These are phyloP conservation scores for Moxostoma hubbsi DNA, from an alignment of 2,797 vertebrate species.

Conservation along the genomic window DNA sequence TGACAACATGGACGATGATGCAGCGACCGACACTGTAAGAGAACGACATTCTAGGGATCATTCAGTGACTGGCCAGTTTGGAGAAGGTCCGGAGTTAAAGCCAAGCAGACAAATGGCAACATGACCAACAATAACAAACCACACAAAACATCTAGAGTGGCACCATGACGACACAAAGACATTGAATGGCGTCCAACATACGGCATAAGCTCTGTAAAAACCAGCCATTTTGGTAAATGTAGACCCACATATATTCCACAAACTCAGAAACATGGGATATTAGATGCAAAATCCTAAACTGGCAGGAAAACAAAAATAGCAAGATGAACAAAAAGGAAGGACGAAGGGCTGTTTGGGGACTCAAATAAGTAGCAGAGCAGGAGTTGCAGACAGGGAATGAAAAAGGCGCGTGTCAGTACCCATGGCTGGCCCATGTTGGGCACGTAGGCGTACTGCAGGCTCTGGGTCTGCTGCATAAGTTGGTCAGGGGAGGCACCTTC, in stretches of 20 bases:
- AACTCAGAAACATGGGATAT: conserved; percentile 18
- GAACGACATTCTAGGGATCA: conserved; percentile 60
- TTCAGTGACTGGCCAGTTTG: conserved; percentile 48
- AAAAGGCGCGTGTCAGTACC: conserved; percentile 77
- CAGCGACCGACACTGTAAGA: conserved; percentile 69
- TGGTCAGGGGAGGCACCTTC: conserved; percentile 87
- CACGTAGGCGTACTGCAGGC: conserved; percentile 82
- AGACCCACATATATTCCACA: conserved; percentile 65
- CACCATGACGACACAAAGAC: conserved; percentile 33
- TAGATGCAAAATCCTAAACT: conserved; percentile 47
- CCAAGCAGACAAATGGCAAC: conserved; percentile 59
- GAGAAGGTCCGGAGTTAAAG: conserved; percentile 50
- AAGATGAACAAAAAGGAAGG: neutral
- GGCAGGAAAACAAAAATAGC: conserved; percentile 41
- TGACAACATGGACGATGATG: conserved; percentile 58
- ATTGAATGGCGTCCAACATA: conserved; percentile 45
- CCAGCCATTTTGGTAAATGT: conserved; percentile 76
- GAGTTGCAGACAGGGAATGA: conserved; percentile 50
- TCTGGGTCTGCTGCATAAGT: conserved; percentile 85
- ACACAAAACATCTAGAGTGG: conserved; percentile 43
- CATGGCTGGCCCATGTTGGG: conserved; percentile 84
- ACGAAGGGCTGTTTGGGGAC: conserved; percentile 40
- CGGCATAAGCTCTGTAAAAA: conserved; percentile 44
- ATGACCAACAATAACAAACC: conserved; percentile 49
- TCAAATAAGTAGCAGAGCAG: conserved; percentile 19